Percentiles rank a stretch among this genome's conserved stretches.
Conservation (phyloP, 2,797 vertebrate species). For the Pelobates cultripes region DNA sequence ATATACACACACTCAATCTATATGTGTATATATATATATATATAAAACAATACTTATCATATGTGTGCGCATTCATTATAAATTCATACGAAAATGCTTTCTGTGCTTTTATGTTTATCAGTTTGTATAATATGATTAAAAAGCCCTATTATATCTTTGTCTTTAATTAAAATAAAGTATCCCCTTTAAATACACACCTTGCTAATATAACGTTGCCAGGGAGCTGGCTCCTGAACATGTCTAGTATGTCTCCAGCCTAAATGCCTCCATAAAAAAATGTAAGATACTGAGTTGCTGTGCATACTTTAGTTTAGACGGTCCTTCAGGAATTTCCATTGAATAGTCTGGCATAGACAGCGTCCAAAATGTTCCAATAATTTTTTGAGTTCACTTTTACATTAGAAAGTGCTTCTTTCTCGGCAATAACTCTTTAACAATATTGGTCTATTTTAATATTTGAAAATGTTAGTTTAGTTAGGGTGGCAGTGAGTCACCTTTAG, state of each 20-base stretch:
- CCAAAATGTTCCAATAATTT: conserved; percentile 41
- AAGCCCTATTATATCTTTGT: not conserved
- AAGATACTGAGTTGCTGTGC: conserved; percentile 9
- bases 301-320: conserved; percentile 13
- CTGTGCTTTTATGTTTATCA: too few relatives aligned
- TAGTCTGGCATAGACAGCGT: conserved; percentile 25
- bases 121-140: too few relatives aligned
- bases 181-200: conserved; percentile 19
- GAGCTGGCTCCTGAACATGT: conserved; percentile 8
- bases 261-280: conserved; percentile 45
- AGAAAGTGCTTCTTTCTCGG: conserved; percentile 29
- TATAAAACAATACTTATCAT: not conserved
- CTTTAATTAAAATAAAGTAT: not conserved
- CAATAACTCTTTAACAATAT: conserved; percentile 31
- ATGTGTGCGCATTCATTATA: not conserved
- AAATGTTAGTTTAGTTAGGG: conserved; percentile 20
- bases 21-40: too few relatives aligned
- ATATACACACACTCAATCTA: too few relatives aligned
- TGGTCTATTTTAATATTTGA: conserved; percentile 24
- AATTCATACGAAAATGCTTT: too few relatives aligned
- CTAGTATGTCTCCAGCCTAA: conserved; percentile 1
- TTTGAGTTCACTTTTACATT: conserved; percentile 36
- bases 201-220: not conserved
- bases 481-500: conserved; percentile 42
- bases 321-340: conserved; percentile 42